Evolutionary conservation across 35 echinoderm and acorn worm genomes (phyloP).

Genomic region (Hemicentrotus pulcherrimus): DNA sequence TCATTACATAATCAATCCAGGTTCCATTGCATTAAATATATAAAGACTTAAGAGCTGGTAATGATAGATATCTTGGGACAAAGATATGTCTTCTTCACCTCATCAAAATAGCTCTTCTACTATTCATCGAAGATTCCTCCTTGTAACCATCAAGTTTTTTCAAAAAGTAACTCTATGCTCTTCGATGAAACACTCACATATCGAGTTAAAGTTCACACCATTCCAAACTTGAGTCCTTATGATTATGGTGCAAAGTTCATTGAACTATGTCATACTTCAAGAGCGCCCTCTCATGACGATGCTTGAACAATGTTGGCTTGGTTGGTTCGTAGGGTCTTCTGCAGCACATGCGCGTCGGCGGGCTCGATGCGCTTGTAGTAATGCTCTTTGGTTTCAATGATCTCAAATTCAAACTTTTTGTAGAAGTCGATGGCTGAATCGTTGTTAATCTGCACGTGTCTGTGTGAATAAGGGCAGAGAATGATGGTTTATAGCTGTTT

Average conservation of each 20-base stretch:
- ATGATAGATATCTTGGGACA: background rate
- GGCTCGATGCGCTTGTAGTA: constrained; percentile 98
- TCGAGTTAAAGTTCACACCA: background rate
- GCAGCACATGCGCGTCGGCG: constrained; percentile 88
- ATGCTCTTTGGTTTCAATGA: constrained; percentile 95
- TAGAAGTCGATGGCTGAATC: constrained; percentile 96
- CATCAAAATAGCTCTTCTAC: background rate
- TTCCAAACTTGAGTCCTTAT: background rate
- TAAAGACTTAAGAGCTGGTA: too few relatives aligned
- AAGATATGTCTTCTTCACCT: background rate
- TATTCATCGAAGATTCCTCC: background rate
- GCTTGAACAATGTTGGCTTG: background rate
- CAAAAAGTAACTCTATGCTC: background rate
- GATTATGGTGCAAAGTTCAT: background rate
- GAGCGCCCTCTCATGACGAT: constrained; percentile 22
- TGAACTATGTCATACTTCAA: background rate
- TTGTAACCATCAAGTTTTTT: background rate
- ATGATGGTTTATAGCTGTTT: too few relatives aligned
- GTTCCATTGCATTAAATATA: too few relatives aligned
- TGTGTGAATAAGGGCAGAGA: constrained; percentile 30
- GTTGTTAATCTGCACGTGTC: constrained; percentile 98
- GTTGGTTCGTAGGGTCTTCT: constrained; percentile 78
- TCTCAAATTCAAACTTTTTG: constrained; percentile 97
- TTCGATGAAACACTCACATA: background rate
- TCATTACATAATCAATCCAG: too few relatives aligned